Base-by-base conservation (phyloP, 2,113 vertebrate genomes). In the Bufo bufo region DNA sequence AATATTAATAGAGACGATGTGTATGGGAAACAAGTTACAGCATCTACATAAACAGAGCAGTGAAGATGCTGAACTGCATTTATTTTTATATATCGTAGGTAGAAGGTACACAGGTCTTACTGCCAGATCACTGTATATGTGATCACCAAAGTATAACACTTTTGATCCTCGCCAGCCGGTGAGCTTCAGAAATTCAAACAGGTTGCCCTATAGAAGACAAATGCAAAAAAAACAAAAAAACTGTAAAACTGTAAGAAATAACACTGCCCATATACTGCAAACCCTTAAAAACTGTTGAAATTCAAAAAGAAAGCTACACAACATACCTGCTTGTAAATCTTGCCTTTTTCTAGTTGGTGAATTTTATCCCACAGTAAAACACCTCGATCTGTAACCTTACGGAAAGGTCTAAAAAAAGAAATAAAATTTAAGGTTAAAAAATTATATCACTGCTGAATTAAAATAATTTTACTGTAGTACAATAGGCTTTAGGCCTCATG, bases 51-150 rank as follows among this genome's bases (percentile, higher is more conserved):
- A 23, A 66, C 2, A 9, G 8, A 4, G 3, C 14, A 23, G 20
- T 4, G 65, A 6, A 54, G 52, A 54, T 54, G 52, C 52, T 54
- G 10, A 66, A 9, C n/a, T 66, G 56, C 6, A 59, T 59, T 59
- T 59, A 59, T 12, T 59, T 10, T 59, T 66, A 13, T 11, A 66
- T 3, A 66, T 19, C 12, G 6, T 61, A 3, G 1, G 0, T 23
- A 23, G n/a, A 33, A 79, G 33, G 16, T 17, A 79, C 5, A 75
- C 19, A 0, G n/a, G 79, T 86, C 97, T 97, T 94, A 99, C 99
- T 91, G 99, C 99, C 93, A 99, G 93, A 93, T 99, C 99, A 77
- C 99, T 99, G 94, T 99, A 99, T 92, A 99, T 99, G 90, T 99
- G 99, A 93, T 99, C 99, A 86, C 99, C 98, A 75, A 99, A 99